Evolutionary conservation across 2,113 vertebrate species (phyloP).

Genomic region (Vulpes ferrilata): DNA sequence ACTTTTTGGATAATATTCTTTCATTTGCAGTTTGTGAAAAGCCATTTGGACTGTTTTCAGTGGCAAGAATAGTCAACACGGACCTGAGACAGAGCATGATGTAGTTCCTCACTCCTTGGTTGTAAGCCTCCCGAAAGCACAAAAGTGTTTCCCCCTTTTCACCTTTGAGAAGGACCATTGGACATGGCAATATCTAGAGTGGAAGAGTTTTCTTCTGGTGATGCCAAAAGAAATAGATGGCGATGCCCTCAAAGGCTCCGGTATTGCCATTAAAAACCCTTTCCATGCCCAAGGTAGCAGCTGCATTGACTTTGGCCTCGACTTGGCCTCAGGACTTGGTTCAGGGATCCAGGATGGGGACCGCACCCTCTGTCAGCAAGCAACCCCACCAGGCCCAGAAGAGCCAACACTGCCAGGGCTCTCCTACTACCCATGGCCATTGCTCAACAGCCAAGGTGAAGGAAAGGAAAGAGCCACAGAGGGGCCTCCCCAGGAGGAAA

Average conservation of each 20-base stretch:
- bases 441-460: background rate
- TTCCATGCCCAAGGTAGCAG: background rate
- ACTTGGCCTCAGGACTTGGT: background rate
- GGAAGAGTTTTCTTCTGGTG: background rate
- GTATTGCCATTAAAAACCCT: background rate
- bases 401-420: background rate
- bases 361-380: background rate
- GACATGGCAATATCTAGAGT: background rate
- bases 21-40: background rate
- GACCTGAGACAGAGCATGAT: background rate
- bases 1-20: background rate
- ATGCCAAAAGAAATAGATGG: background rate
- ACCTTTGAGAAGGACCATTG: background rate
- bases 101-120: too few species aligned
- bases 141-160: background rate
- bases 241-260: background rate
- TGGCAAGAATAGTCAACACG: background rate
- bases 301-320: constrained; percentile 8
- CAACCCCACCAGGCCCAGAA: background rate
- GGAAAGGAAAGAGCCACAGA: background rate
- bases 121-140: background rate
- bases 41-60: background rate
- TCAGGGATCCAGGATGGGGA: background rate
- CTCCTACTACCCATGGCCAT: too few species aligned
- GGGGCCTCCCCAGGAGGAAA: background rate